Base-by-base conservation (phyloP, 2,797 vertebrate species). In the Coregonus ussuriensis region DNA sequence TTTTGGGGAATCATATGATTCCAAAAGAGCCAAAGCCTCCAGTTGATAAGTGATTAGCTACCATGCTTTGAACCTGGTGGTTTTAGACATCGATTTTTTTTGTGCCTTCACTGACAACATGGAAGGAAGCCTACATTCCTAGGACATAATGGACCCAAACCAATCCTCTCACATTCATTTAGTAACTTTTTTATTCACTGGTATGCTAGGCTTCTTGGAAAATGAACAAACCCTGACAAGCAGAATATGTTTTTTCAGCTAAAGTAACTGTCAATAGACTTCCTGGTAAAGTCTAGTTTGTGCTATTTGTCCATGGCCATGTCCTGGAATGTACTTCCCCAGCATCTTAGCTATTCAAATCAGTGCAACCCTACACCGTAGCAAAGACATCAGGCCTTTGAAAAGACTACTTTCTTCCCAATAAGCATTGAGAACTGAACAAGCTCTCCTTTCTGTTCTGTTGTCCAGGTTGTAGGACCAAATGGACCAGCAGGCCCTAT, bases 401-500 rank as follows among this genome's bases (percentile, higher is more conserved):
- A 67, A 51, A 74, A 63, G 35, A 47, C 68, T 47, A 18, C 63
- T 69, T 56, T 65, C 51, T 52, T 52, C 3, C 76, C 18, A 71
- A 52, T 9, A 47, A 15, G 18, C 9, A 52, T 71, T 69, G 53
- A 70, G 33, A 53, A 11, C 21, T 83, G 52, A 83, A 63, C 6
- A 25, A 79, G 18, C 1, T n/a, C 70, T 66, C 78, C 3, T 82
- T 74, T 41, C 54, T 18, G 13, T 69, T 1, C 79, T 68, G 74
- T 52, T 80, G 52, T 89, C 35, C 86, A 99, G 97, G 94, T 96
- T 71, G 82, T 96, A 94, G 97, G 96, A 95, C 96, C 96, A 89
- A 95, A 80, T 94, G 97, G 97, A 93, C 97, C 96, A 81, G 90
- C 93, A 66, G 97, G 97, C 78, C 96, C 96, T 6, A 96, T 98